Evolutionary conservation across 1,140 invertebrate genomes (phyloP).

Genomic region (Matsumurasca onukii): DNA sequence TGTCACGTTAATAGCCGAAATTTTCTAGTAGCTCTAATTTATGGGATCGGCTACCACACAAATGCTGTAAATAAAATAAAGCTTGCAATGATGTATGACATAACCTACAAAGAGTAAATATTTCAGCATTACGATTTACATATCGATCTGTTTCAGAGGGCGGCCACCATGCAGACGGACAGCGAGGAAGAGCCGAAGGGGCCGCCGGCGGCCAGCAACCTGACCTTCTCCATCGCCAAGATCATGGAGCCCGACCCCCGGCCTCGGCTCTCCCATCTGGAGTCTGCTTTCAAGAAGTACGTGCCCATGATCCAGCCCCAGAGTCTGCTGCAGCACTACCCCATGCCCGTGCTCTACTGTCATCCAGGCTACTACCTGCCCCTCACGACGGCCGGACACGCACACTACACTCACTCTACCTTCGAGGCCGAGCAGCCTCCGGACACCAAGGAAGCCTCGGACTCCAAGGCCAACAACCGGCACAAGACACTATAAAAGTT

Average conservation of each 20-base stretch:
- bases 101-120: too few relatives aligned
- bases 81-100: too few relatives aligned
- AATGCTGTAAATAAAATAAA: too few relatives aligned
- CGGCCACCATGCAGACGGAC: slow-evolving; percentile 8
- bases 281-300: slow-evolving; percentile 81
- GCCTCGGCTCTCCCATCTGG: slow-evolving; percentile 50
- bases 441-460: slow-evolving; percentile 42
- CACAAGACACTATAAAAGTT: slow-evolving; percentile 91
- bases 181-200: background rate
- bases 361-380: slow-evolving; percentile 57
- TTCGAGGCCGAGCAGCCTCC: slow-evolving; percentile 42
- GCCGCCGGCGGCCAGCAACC: slow-evolving; percentile 31
- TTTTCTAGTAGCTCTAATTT: too few relatives aligned
- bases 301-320: slow-evolving; percentile 65
- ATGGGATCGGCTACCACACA: too few relatives aligned
- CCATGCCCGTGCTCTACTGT: slow-evolving; percentile 63
- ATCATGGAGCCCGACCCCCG: slow-evolving; percentile 82
- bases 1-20: too few relatives aligned
- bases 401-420: slow-evolving; percentile 46
- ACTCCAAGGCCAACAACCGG: slow-evolving; percentile 50
- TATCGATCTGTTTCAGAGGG: too few relatives aligned
- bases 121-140: too few relatives aligned
- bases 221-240: slow-evolving; percentile 87
- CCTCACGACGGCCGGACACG: slow-evolving; percentile 47
- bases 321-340: slow-evolving; percentile 61